These are phyloP conservation scores for Clarias gariepinus DNA, from an alignment of 2,113 vertebrate species.

Conservation along the genomic window DNA sequence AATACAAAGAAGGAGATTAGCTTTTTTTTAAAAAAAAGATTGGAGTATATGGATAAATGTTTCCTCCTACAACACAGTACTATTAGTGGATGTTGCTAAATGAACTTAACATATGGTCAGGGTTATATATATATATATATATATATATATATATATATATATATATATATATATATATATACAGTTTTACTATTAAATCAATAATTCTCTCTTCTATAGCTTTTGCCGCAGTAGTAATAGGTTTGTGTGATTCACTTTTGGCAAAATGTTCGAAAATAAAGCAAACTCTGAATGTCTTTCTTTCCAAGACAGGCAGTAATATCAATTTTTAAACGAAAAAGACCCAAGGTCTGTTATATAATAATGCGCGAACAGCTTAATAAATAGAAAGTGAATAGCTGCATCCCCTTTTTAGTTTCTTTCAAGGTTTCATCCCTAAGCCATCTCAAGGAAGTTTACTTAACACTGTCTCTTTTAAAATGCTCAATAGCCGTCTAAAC, in stretches of 20 bases:
- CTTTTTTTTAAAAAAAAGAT: conserved; percentile 49
- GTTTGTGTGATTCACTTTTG: no score
- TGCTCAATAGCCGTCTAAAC: not conserved
- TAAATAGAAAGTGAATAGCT: not conserved
- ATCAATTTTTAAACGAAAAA: not conserved
- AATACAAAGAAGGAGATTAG: conserved; percentile 37
- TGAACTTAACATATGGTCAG: not conserved
- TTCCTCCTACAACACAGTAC: not conserved
- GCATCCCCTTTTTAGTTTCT: no score
- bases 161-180: no score
- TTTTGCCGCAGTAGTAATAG: no score
- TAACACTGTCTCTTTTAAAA: not conserved
- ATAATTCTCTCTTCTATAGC: no score
- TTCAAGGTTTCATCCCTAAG: not conserved
- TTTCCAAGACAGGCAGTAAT: not conserved
- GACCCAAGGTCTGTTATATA: not conserved
- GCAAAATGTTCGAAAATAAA: no score
- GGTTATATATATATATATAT: no score
- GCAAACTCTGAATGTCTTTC: not conserved
- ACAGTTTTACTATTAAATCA: no score
- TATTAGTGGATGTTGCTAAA: not conserved
- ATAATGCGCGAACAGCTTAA: not conserved
- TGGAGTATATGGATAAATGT: not conserved
- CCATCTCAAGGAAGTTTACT: not conserved
- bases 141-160: no score